Evolutionary conservation across 2,113 vertebrate species (phyloP), one percentile per base, ranked within the genome.

Genomic region (Cercocebus atys): DNA sequence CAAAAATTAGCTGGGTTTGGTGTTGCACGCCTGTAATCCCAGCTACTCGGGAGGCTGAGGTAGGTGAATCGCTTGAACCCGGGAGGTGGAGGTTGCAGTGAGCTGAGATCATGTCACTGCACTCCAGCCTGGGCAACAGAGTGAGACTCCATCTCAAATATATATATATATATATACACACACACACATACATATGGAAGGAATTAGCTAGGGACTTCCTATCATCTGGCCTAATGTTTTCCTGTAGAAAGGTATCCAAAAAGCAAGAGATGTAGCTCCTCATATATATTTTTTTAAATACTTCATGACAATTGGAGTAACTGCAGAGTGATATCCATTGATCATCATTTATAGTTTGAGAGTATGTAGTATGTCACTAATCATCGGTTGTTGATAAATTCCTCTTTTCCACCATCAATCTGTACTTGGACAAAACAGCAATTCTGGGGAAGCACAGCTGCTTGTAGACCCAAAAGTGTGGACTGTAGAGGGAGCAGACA

Each of bases 381-480:
- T 13, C 40, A 7, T 43, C 13, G 43, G 35, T 50, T 6, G 7
- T 40, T 59, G 10, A 66, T 18, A 73, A 88, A 17, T 38, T 4
- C 5, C 0, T 50, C 40, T 61, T 79, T 20, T 32, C 20, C 20
- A 40, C 18, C 40, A 30, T 13, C 86, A 17, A 68, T 25, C 1
- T 78, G 3, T 38, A n/a, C 8, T 4, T 47, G 17, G 4, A 17
- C n/a, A 38, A 79, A 68, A 14, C n/a, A 75, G 35, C 12, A 84
- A 25, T 16, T 12, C 18, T 59, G 38, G 61, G 30, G 20, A 32
- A 68, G 0, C 13, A 9, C 0, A 18, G 6, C 40, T 4, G 3
- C 16, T 30, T 17, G 25, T 5, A 30, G 40, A 25, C 57, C 6
- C 35, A 8, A 61, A 40, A 50, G 13, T 27, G 6, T 59, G 52